Conservation (phyloP, 2,888 invertebrate genomes). For the Drosophila kambysellisi region DNA sequence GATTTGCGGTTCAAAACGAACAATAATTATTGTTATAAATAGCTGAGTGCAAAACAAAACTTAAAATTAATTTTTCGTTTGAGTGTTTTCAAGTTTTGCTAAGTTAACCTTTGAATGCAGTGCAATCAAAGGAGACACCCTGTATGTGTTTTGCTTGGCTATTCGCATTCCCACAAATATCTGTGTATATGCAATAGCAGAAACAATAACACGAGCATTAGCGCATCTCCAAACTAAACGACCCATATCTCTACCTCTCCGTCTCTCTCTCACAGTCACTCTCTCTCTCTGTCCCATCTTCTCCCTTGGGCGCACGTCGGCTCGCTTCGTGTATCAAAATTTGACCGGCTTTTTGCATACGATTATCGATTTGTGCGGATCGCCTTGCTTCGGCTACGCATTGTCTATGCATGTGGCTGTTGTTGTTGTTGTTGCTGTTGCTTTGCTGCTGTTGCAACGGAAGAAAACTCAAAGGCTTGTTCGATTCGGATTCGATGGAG, state of each 20-base stretch:
- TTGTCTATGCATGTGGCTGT: neutral
- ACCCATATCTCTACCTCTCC: constrained; percentile 25
- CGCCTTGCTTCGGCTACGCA: constrained; percentile 24
- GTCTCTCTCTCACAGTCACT: neutral
- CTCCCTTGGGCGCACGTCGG: neutral
- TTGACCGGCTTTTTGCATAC: constrained; percentile 79
- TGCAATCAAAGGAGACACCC: constrained; percentile 18
- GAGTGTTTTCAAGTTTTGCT: no score
- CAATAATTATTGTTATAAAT: neutral
- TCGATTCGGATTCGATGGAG: constrained; percentile 63
- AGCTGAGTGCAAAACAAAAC: neutral
- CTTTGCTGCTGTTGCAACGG: constrained; percentile 55
- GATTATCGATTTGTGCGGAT: constrained; percentile 67
- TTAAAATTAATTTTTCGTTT: neutral
- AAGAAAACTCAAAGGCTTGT: constrained; percentile 42
- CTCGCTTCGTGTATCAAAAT: constrained; percentile 23
- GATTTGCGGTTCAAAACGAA: neutral
- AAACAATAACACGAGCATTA: constrained; percentile 52
- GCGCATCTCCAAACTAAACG: constrained; percentile 47
- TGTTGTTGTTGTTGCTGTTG: constrained; percentile 15
- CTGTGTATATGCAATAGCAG: constrained; percentile 47
- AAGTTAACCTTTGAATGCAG: neutral
- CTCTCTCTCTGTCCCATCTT: neutral
- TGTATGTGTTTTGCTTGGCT: constrained; percentile 26
- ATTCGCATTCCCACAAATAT: constrained; percentile 28